These are phyloP conservation scores for Sorex fumeus DNA, from an alignment of 2,113 vertebrate species.

Conservation along the genomic window DNA sequence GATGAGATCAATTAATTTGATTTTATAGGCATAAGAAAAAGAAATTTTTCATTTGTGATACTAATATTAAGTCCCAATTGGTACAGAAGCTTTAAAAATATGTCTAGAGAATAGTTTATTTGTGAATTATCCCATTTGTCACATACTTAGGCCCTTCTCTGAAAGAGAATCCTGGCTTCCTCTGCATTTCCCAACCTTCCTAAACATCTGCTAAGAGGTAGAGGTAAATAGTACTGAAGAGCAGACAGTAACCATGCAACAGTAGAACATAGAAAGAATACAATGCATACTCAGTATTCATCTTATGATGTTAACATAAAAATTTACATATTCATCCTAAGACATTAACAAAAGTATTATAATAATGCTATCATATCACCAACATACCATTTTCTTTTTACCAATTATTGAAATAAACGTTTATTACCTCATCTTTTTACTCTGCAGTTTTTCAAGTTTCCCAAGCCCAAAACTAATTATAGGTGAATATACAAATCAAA, in stretches of 20 bases:
- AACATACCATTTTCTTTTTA: not conserved
- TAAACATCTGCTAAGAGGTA: not conserved
- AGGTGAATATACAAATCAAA: constrained; percentile 8
- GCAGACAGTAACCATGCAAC: not conserved
- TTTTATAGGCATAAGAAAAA: constrained; percentile 46
- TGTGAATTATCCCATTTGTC: not conserved
- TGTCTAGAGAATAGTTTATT: not conserved
- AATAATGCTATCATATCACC: not conserved
- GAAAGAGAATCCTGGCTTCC: not conserved
- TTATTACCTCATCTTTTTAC: not conserved
- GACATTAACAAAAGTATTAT: not conserved
- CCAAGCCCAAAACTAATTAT: constrained; percentile 4
- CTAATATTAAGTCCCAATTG: not conserved
- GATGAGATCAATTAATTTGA: constrained; percentile 35
- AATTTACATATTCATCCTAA: no score
- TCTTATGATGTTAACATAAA: not conserved
- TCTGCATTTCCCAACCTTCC: not conserved
- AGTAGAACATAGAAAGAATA: constrained; percentile 12
- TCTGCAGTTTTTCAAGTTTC: constrained; percentile 35
- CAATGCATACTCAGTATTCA: not conserved
- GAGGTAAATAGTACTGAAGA: not conserved
- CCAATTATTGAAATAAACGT: constrained; percentile 13
- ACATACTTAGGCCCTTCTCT: not conserved
- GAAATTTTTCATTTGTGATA: constrained; percentile 40
- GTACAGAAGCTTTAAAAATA: constrained; percentile 25